Conservation (phyloP, 2,113 vertebrate species). For the Lophotis ruficrista region DNA sequence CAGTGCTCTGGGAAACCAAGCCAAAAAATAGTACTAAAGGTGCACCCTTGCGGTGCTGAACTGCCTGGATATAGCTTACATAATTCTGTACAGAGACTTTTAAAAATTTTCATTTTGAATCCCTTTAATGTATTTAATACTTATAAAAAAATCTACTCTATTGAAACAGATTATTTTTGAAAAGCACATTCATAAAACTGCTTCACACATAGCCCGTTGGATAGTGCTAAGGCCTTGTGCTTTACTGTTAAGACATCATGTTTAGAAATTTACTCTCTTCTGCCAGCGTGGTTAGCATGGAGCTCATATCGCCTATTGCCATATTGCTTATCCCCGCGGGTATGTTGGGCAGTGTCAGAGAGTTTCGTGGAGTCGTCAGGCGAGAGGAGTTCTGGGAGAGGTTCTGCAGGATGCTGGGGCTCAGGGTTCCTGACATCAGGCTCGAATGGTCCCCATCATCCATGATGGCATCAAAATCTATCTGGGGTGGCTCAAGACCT, state of each 20-base stretch:
- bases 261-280: constrained; percentile 98
- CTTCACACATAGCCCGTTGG: constrained; percentile 38
- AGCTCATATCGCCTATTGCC: constrained; percentile 99
- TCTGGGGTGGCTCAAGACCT: constrained; percentile 86
- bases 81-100: constrained; percentile 57
- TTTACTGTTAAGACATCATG: constrained; percentile 88
- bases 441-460: constrained; percentile 97
- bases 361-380: constrained; percentile 95
- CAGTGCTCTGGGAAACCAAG: constrained; percentile 45
- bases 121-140: constrained; percentile 70
- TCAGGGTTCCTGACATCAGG: constrained; percentile 93
- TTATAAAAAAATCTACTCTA: constrained; percentile 43
- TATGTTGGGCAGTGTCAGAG: constrained; percentile 90
- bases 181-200: constrained; percentile 66
- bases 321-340: constrained; percentile 95
- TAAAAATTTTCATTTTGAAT: constrained; percentile 34
- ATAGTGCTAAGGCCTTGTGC: constrained; percentile 39
- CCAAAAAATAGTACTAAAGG: constrained; percentile 57
- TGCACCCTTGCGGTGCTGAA: constrained; percentile 25
- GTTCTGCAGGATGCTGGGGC: constrained; percentile 93
- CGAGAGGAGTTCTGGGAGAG: constrained; percentile 97
- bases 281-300: constrained; percentile 95
- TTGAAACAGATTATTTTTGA: neutral
- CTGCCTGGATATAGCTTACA: constrained; percentile 51
- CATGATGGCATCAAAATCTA: constrained; percentile 97